A percentile compares a stretch with the other conserved stretches of the same genome.
Evolutionary conservation across 1,140 invertebrate species (phyloP).

Genomic region (Apis cerana): DNA sequence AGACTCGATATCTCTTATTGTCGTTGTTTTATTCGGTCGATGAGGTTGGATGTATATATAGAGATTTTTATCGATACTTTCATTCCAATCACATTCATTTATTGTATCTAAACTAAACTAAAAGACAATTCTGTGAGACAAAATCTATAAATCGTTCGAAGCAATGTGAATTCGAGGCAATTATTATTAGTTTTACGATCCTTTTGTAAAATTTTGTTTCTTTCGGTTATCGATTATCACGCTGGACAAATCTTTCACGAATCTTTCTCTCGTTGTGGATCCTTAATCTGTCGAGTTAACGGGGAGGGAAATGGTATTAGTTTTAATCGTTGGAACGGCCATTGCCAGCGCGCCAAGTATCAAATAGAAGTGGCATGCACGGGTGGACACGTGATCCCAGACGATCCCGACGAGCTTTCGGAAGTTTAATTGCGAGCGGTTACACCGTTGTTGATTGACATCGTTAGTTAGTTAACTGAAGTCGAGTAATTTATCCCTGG

Average conservation of each 20-base stretch:
- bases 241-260: neutral
- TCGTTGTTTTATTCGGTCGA: no score
- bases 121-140: no score
- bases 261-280: neutral
- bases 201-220: neutral
- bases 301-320: neutral
- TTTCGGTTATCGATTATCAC: neutral
- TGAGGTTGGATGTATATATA: no score
- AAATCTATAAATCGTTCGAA: no score
- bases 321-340: conserved; percentile 18
- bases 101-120: no score
- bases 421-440: conserved; percentile 50
- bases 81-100: no score
- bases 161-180: no score
- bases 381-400: conserved; percentile 35
- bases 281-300: neutral
- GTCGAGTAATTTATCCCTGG: conserved; percentile 45
- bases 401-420: conserved; percentile 22
- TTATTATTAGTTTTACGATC: neutral
- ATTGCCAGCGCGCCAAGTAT: neutral
- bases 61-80: no score
- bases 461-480: conserved; percentile 44
- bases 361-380: conserved; percentile 20
- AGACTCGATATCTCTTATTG: no score
- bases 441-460: conserved; percentile 49